Conservation (phyloP, 2,888 invertebrate genomes). For the Parasteatoda lunata region DNA sequence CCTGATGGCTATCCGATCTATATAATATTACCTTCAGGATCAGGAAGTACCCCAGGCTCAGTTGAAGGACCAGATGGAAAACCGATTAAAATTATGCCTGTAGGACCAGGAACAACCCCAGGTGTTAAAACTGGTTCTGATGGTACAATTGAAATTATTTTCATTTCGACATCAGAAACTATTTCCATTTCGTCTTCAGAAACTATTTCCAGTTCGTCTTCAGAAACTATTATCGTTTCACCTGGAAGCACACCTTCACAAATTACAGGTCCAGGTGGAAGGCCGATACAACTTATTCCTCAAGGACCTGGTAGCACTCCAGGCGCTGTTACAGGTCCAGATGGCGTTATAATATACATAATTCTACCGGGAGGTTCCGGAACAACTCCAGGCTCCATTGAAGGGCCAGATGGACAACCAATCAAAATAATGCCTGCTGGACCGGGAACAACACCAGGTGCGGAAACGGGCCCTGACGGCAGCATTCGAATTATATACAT, state of each 20-base stretch:
- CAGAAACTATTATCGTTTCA: too few species aligned
- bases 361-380: slow-evolving; percentile 18
- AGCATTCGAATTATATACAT: not conserved
- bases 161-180: not conserved
- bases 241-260: slow-evolving; percentile 12
- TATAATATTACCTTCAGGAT: not conserved
- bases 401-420: slow-evolving; percentile 5
- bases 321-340: slow-evolving; percentile 14
- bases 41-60: not conserved
- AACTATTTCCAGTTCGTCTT: too few species aligned
- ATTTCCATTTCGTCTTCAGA: too few species aligned
- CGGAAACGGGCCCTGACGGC: slow-evolving; percentile 12
- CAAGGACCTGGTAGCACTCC: not conserved
- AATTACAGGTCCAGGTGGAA: slow-evolving; percentile 25
- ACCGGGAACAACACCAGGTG: slow-evolving; percentile 19
- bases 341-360: not conserved
- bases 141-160: not conserved
- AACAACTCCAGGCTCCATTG: slow-evolving; percentile 11
- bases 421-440: slow-evolving; percentile 19
- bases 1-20: not conserved
- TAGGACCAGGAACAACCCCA: not conserved
- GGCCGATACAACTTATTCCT: slow-evolving; percentile 7
- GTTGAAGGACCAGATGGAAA: not conserved
- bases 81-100: not conserved
- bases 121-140: not conserved